Percentiles rank a stretch among this genome's conserved stretches.
phyloP scores from a whole-genome alignment of 2,888 invertebrate genomes.

The Noctua janthe region DNA sequence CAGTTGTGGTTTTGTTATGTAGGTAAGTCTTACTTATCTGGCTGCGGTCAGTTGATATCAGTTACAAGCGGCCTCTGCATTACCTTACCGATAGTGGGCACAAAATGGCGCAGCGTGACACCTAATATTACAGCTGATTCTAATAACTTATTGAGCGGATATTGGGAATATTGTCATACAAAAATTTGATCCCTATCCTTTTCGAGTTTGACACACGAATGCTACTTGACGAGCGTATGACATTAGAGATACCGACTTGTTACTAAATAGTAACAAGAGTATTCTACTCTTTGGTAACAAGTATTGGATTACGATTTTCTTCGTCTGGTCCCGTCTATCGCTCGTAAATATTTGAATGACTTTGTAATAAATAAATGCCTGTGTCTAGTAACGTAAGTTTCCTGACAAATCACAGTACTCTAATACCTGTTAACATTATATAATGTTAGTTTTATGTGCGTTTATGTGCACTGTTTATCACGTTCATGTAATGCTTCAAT shows the following conservation, averaged over 20 bases:
- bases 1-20: slow-evolving; percentile 51
- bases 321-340: not conserved
- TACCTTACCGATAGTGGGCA: slow-evolving; percentile 45
- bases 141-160: not conserved
- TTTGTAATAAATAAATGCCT: slow-evolving; percentile 43
- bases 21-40: slow-evolving; percentile 57
- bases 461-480: slow-evolving; percentile 44
- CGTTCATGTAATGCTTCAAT: slow-evolving; percentile 31
- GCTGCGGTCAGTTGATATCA: slow-evolving; percentile 73
- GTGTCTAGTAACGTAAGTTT: slow-evolving; percentile 19
- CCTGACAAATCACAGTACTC: slow-evolving; percentile 20
- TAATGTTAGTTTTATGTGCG: slow-evolving; percentile 26
- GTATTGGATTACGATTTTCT: not conserved
- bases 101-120: slow-evolving; percentile 43
- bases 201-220: not conserved
- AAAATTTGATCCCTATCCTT: not conserved
- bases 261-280: too few species aligned
- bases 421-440: slow-evolving; percentile 25
- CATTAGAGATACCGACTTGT: not conserved
- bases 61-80: slow-evolving; percentile 65
- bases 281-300: not conserved
- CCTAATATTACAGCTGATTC: slow-evolving; percentile 45
- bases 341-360: not conserved
- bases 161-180: not conserved
- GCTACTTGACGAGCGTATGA: not conserved